These are phyloP conservation scores for Vannuccia rotundouncinata DNA, from an alignment of 2,888 invertebrate genomes.

Conservation along the genomic window DNA sequence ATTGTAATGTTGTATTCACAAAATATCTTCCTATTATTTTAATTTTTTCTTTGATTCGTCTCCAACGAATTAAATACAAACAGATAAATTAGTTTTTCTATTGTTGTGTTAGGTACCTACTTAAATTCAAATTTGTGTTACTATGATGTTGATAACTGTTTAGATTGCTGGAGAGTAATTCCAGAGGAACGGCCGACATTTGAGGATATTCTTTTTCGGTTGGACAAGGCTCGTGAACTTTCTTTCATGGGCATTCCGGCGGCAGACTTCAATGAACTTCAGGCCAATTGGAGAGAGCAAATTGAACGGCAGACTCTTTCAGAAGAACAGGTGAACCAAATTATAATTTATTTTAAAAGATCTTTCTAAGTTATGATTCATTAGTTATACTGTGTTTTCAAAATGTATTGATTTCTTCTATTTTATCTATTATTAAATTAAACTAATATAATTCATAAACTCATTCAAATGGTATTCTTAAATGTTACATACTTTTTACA, in stretches of 20 bases:
- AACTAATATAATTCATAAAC: too few relatives aligned
- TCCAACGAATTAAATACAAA: too few relatives aligned
- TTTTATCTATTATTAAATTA: too few relatives aligned
- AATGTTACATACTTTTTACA: too few relatives aligned
- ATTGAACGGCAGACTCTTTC: constrained; percentile 21
- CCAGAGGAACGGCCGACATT: constrained; percentile 35
- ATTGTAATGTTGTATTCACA: not conserved
- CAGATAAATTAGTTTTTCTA: too few relatives aligned
- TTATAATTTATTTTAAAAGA: too few relatives aligned
- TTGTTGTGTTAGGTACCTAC: not conserved
- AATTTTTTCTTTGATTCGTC: too few relatives aligned
- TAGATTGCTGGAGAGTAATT: constrained; percentile 35
- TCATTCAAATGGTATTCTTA: too few relatives aligned
- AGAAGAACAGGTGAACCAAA: not conserved
- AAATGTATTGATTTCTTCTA: too few relatives aligned
- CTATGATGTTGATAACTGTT: constrained; percentile 5
- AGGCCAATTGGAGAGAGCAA: constrained; percentile 36
- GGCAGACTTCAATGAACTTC: constrained; percentile 29
- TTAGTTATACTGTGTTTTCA: too few relatives aligned
- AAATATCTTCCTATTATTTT: too few relatives aligned
- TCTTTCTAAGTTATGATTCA: too few relatives aligned
- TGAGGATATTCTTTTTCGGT: constrained; percentile 24
- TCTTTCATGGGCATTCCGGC: constrained; percentile 34
- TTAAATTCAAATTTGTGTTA: not conserved
- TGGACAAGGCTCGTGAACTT: not conserved